A percentile compares a stretch with the other conserved stretches of the same genome.
Conservation (phyloP, 2,113 vertebrate genomes). For the Siphamia tubifer region DNA sequence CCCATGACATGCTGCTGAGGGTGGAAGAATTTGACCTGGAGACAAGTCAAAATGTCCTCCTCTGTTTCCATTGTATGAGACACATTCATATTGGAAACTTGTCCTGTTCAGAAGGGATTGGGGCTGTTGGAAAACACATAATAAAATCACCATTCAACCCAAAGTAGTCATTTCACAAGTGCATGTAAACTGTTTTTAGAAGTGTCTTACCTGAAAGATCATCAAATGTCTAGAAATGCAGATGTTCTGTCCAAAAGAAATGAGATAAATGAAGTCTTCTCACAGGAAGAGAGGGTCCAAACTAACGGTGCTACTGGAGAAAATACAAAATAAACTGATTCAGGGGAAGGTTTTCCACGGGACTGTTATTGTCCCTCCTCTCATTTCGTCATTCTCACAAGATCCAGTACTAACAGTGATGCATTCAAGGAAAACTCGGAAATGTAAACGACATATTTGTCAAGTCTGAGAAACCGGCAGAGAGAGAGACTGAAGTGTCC, state of each 20-base stretch:
- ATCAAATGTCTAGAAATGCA: too few relatives aligned
- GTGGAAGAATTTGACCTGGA: conserved; percentile 86
- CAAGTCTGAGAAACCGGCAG: neutral
- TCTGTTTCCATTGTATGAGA: conserved; percentile 85
- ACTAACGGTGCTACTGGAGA: neutral
- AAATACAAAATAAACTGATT: neutral
- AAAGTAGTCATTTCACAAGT: neutral
- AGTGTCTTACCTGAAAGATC: conserved; percentile 7
- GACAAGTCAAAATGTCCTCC: conserved; percentile 82
- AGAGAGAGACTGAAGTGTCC: too few relatives aligned
- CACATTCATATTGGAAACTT: conserved; percentile 27
- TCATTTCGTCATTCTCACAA: neutral
- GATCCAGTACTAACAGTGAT: neutral
- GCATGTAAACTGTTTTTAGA: neutral
- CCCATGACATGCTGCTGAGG: conserved; percentile 73
- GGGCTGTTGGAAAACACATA: neutral
- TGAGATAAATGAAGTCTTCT: neutral
- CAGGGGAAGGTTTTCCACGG: too few relatives aligned
- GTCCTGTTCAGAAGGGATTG: neutral
- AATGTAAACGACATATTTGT: neutral
- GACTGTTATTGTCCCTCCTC: neutral
- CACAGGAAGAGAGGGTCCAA: fast-evolving
- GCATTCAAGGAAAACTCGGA: conserved; percentile 15
- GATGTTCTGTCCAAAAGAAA: neutral
- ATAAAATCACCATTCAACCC: neutral